phyloP scores from a whole-genome alignment of 2,797 vertebrate genomes.

The Anguilla megastoma region DNA sequence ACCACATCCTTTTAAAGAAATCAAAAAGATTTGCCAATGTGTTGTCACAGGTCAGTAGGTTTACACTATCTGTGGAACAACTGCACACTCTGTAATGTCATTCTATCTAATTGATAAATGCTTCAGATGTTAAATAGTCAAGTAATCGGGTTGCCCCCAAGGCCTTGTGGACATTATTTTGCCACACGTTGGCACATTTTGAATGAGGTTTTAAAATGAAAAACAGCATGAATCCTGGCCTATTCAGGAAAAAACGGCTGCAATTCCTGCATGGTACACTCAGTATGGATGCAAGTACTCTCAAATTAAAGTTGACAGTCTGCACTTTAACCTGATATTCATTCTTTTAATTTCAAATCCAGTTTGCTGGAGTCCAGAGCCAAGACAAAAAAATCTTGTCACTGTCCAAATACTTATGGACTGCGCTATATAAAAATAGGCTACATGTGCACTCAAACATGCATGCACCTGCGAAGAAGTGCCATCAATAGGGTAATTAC shows the following conservation, averaged over 20 bases:
- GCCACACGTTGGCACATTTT: neutral
- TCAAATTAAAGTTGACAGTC: no score
- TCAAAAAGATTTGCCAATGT: neutral
- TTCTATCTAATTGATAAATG: neutral
- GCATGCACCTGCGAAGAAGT: neutral
- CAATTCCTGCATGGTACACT: no score
- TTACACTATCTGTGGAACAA: neutral
- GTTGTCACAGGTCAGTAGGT: neutral
- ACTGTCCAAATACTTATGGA: no score
- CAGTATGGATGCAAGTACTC: no score
- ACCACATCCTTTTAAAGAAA: neutral
- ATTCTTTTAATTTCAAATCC: no score
- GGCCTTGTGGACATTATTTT: neutral
- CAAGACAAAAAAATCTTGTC: no score
- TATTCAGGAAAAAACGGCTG: neutral
- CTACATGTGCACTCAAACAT: neutral
- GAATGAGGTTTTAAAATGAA: no score
- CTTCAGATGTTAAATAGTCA: neutral
- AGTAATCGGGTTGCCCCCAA: neutral
- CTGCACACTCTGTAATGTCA: neutral
- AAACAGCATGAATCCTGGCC: neutral
- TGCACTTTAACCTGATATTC: no score
- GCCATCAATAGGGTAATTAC: neutral
- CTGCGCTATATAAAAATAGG: neutral
- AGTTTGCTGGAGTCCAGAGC: no score